Percentiles rank a stretch among this genome's conserved stretches.
Evolutionary conservation across 2,888 invertebrate genomes (phyloP).

Genomic region (Drosophila phalerata): DNA sequence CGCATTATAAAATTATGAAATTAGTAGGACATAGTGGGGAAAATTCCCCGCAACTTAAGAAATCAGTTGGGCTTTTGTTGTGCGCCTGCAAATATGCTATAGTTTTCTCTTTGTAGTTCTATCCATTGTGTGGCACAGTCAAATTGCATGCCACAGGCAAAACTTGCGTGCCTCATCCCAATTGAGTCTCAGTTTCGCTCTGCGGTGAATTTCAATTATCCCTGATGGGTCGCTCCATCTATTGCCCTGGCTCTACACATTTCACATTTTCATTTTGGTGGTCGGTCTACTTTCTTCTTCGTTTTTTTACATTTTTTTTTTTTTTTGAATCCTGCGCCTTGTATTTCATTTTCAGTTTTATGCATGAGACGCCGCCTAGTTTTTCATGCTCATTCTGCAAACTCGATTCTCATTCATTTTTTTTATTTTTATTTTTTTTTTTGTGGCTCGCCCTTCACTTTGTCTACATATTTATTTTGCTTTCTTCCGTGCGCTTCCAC

Average conservation of each 20-base stretch:
- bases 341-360: constrained; percentile 76
- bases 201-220: constrained; percentile 78
- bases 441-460: constrained; percentile 23
- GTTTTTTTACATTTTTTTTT: too few relatives aligned
- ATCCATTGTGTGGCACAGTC: constrained; percentile 1
- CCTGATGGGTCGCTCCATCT: constrained; percentile 51
- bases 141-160: constrained; percentile 19
- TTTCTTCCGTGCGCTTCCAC: not conserved
- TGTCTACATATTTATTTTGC: constrained; percentile 31
- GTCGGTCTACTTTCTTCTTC: constrained; percentile 29
- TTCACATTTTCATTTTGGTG: constrained; percentile 44
- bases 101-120: constrained; percentile 6
- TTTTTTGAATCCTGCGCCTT: constrained; percentile 40
- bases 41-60: not conserved
- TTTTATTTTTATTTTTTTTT: constrained; percentile 11
- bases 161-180: constrained; percentile 3
- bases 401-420: constrained; percentile 57
- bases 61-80: constrained; percentile 14
- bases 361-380: constrained; percentile 72
- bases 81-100: not conserved
- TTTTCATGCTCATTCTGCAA: constrained; percentile 60
- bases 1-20: constrained; percentile 34
- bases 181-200: constrained; percentile 17
- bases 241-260: constrained; percentile 29
- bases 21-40: constrained; percentile 24